phyloP scores from a whole-genome alignment of 1,140 invertebrate species.

The Anagrus nilaparvatae region DNA sequence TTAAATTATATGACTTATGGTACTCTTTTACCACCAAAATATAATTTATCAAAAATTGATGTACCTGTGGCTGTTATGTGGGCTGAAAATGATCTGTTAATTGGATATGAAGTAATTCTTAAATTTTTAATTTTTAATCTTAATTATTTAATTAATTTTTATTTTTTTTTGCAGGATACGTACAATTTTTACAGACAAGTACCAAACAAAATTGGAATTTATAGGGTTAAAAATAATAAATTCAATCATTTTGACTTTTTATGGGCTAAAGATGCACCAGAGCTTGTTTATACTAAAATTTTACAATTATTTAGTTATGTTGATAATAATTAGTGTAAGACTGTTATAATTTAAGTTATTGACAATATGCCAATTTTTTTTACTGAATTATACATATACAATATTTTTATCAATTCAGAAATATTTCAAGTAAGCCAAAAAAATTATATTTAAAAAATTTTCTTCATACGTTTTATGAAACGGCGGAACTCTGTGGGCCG shows the following conservation, averaged over 20 bases:
- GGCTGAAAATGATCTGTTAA: slow-evolving; percentile 61
- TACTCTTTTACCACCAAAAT: slow-evolving; percentile 49
- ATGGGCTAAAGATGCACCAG: slow-evolving; percentile 51
- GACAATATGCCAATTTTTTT: no score
- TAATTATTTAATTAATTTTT: neutral
- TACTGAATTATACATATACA: no score
- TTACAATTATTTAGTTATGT: no score
- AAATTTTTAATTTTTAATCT: neutral
- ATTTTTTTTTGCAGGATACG: slow-evolving; percentile 43
- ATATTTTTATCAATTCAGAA: no score
- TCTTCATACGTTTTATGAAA: no score
- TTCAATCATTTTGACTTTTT: slow-evolving; percentile 67
- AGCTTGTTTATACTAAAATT: slow-evolving; percentile 45
- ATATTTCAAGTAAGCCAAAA: no score
- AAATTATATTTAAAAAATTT: no score
- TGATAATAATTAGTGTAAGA: no score
- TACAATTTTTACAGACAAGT: slow-evolving; percentile 39
- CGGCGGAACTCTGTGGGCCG: no score
- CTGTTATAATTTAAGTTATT: no score
- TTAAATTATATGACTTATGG: slow-evolving; percentile 49
- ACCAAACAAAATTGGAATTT: slow-evolving; percentile 38
- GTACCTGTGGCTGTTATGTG: slow-evolving; percentile 59
- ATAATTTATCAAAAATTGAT: slow-evolving; percentile 51
- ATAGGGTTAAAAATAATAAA: slow-evolving; percentile 44
- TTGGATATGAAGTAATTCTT: slow-evolving; percentile 40